Evolutionary conservation across 2,113 vertebrate species (phyloP).

Genomic region (Lophius piscatorius): DNA sequence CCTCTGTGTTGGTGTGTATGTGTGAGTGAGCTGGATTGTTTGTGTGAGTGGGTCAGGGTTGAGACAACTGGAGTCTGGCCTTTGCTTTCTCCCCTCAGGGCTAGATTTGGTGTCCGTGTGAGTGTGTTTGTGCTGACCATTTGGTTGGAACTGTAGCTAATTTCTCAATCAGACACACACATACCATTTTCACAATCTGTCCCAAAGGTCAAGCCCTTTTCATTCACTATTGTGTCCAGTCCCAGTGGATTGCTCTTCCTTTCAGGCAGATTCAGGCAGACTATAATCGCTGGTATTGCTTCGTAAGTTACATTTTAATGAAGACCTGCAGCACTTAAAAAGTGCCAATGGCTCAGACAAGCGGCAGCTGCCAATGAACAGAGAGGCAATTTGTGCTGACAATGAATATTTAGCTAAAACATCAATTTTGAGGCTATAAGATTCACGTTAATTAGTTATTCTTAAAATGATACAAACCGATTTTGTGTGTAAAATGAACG

Average conservation of each 20-base stretch:
- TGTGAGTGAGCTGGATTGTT: conserved; percentile 55
- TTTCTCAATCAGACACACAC: conserved; percentile 79
- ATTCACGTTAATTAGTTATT: not conserved
- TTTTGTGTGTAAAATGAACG: too few relatives aligned
- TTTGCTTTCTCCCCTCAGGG: conserved; percentile 76
- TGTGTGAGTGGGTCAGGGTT: conserved; percentile 75
- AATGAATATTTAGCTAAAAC: not conserved
- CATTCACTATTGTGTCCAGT: conserved; percentile 69
- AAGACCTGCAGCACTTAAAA: conserved; percentile 53
- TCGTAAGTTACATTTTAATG: conserved; percentile 60
- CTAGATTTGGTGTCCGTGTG: conserved; percentile 51
- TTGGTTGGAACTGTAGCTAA: conserved; percentile 79
- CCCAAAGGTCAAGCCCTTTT: conserved; percentile 71
- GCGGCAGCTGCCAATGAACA: conserved; percentile 27
- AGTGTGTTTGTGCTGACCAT: conserved; percentile 66
- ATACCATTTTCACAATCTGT: conserved; percentile 71
- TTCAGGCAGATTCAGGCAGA: conserved; percentile 63
- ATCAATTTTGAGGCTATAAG: not conserved
- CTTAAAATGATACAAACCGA: not conserved
- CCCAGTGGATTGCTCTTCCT: conserved; percentile 66
- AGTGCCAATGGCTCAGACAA: conserved; percentile 31
- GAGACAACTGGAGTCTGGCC: conserved; percentile 81
- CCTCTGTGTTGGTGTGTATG: conserved; percentile 29
- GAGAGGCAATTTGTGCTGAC: conserved; percentile 15
- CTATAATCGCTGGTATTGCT: conserved; percentile 59